Base-by-base conservation (phyloP, 2,113 vertebrate genomes). In the Ellobius talpinus region DNA sequence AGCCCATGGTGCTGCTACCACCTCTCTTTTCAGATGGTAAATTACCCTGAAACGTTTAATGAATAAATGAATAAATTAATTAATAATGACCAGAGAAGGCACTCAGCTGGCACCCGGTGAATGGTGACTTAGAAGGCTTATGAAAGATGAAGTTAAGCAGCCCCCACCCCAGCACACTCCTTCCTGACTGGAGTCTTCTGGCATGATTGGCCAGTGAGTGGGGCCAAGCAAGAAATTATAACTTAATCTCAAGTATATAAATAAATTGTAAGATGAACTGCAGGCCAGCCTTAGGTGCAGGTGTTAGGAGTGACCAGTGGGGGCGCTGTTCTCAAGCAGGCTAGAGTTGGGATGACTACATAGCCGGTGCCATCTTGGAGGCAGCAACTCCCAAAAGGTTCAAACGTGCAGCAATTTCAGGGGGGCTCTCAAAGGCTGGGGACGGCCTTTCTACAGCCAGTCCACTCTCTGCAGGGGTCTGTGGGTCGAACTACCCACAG, bases 41-140 rank as follows among this genome's bases (percentile, higher is more conserved):
- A 94, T 88, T 55, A n/a, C 92, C 63, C 84, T 33, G 94, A 89
- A 87, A 90, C 52, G 39, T 31, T 93, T 92, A 84, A 88, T 92
- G 79, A 93, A 79, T 93, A 91, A 95, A 94, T 87, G 78, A 92
- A 88, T 76, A 81, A 66, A 93, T 90, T 79, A 70, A 90, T 94
- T 68, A 76, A 17, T 72, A 81, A 66, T 50, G 87, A 42, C 94
- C 90, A n/a, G 88, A 74, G 63, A 36, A 82, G 42, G 58, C 0
- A 2, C 39, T 87, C 66, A 3, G 73, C 90, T 39, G 76, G 74
- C 45, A 1, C 39, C 63, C 36, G 52, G 21, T 0, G 73, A 39
- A 8, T 1, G 52, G 33, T 1, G 70, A 82, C 42, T 42, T 87
- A 84, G 4, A 21, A 58, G 74, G 76, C 29, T 14, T 13, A 81